Conservation (phyloP, 1,140 invertebrate species). For the Pseudomyrmex dendroicus region DNA sequence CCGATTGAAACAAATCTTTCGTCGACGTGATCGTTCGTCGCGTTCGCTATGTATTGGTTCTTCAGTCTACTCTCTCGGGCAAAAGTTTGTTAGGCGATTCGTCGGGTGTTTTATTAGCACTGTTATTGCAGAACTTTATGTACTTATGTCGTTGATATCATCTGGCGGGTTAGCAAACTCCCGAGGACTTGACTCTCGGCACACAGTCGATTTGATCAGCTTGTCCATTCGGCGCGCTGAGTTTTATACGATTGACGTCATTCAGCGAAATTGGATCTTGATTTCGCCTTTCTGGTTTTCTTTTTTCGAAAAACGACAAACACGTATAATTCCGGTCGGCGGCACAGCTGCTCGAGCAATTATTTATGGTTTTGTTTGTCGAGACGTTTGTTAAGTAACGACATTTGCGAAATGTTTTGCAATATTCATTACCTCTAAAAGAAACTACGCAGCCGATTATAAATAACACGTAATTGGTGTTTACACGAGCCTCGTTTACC, state of each 20-base stretch:
- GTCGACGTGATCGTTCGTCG: constrained; percentile 12
- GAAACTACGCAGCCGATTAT: constrained; percentile 7
- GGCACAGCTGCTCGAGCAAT: constrained; percentile 14
- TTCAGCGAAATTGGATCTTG: neutral
- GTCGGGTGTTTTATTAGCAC: constrained; percentile 10
- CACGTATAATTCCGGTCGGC: neutral
- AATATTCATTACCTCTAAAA: constrained; percentile 12
- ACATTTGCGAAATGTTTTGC: neutral
- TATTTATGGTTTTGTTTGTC: neutral
- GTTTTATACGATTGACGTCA: constrained; percentile 9
- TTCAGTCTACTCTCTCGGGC: neutral
- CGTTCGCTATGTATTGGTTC: neutral
- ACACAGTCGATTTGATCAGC: neutral
- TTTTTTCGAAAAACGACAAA: neutral
- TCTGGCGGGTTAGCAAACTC: constrained; percentile 18
- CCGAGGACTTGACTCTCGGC: neutral
- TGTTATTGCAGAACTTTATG: constrained; percentile 13
- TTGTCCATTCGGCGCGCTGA: neutral
- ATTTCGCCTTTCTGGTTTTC: neutral
- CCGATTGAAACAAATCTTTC: neutral
- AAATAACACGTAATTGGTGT: neutral
- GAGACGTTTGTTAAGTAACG: constrained; percentile 10
- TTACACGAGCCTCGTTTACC: constrained; percentile 21
- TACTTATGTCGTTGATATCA: neutral
- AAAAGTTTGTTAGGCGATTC: neutral